Percentiles rank a stretch among this genome's conserved stretches.
These are phyloP conservation scores for Apamea crenata DNA, from an alignment of 2,888 invertebrate species.

Conservation along the genomic window DNA sequence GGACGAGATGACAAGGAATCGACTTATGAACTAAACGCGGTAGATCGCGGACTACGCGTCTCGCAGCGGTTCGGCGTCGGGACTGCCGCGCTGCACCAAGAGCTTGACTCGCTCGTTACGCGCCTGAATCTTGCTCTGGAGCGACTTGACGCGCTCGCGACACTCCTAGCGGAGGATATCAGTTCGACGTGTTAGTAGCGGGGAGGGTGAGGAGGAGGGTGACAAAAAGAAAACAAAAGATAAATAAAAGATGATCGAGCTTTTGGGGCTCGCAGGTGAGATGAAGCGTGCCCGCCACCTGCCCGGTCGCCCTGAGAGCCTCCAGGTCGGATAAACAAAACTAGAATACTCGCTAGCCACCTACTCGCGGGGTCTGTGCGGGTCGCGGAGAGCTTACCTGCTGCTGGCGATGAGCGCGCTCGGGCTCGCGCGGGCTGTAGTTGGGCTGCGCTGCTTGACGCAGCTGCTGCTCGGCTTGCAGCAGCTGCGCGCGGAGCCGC, in stretches of 20 bases:
- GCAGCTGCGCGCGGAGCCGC: conserved; percentile 94
- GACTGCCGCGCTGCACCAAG: conserved; percentile 96
- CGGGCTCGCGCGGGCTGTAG: conserved; percentile 95
- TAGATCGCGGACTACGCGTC: conserved; percentile 90
- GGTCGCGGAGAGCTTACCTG: conserved; percentile 92
- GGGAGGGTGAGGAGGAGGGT: conserved; percentile 80
- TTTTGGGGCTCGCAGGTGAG: conserved; percentile 73
- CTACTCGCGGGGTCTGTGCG: conserved; percentile 75
- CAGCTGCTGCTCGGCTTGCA: conserved; percentile 96
- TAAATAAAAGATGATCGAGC: conserved; percentile 76
- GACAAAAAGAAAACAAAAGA: conserved; percentile 86
- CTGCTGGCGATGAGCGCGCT: conserved; percentile 95
- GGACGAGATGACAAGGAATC: conserved; percentile 80
- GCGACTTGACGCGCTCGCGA: conserved; percentile 95
- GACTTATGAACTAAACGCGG: conserved; percentile 79
- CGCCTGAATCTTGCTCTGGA: conserved; percentile 96
- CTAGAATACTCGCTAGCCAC: conserved; percentile 85
- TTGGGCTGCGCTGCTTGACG: conserved; percentile 95
- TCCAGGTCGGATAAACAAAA: conserved; percentile 79
- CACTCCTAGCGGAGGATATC: conserved; percentile 93
- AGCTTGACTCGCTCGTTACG: conserved; percentile 97
- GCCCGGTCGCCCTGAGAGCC: conserved; percentile 75
- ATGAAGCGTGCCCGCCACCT: conserved; percentile 77
- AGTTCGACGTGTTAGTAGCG: conserved; percentile 83
- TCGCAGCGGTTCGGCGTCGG: conserved; percentile 93